phyloP scores from a whole-genome alignment of 2,797 vertebrate species.

The Urosaurus nigricauda region DNA sequence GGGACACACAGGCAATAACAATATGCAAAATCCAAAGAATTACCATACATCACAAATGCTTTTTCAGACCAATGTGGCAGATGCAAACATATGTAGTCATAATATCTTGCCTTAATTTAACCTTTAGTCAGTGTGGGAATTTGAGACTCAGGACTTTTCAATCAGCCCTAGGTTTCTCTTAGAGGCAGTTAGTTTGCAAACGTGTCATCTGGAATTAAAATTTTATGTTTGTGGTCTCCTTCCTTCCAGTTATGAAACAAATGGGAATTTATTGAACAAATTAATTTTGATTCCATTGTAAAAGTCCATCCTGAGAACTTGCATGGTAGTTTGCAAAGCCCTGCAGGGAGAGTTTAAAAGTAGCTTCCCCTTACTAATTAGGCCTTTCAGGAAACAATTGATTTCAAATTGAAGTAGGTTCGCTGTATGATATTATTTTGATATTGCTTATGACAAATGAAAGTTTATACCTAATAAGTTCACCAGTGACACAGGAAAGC shows the following conservation, averaged over 20 bases:
- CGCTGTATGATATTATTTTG: slow-evolving; percentile 57
- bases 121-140: not conserved
- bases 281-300: slow-evolving; percentile 59
- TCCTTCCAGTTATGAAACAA: slow-evolving; percentile 58
- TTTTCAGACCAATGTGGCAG: not conserved
- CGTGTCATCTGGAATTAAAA: slow-evolving; percentile 31
- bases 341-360: slow-evolving; percentile 59
- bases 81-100: not conserved
- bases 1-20: too few relatives aligned
- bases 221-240: slow-evolving; percentile 54
- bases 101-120: not conserved
- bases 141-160: slow-evolving; percentile 37
- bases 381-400: slow-evolving; percentile 67
- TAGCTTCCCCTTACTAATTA: slow-evolving; percentile 59
- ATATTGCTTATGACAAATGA: slow-evolving; percentile 60
- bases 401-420: slow-evolving; percentile 56
- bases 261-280: slow-evolving; percentile 65
- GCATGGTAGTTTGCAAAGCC: slow-evolving; percentile 47
- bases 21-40: too few relatives aligned
- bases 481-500: slow-evolving; percentile 48
- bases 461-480: slow-evolving; percentile 55
- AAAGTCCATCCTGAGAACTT: slow-evolving; percentile 50
- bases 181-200: slow-evolving; percentile 51
- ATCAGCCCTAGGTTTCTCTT: slow-evolving; percentile 38
- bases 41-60: not conserved